Evolutionary conservation across 2,113 vertebrate genomes (phyloP), one percentile per base, ranked within the genome.

Genomic region (Amphilophus citrinellus): DNA sequence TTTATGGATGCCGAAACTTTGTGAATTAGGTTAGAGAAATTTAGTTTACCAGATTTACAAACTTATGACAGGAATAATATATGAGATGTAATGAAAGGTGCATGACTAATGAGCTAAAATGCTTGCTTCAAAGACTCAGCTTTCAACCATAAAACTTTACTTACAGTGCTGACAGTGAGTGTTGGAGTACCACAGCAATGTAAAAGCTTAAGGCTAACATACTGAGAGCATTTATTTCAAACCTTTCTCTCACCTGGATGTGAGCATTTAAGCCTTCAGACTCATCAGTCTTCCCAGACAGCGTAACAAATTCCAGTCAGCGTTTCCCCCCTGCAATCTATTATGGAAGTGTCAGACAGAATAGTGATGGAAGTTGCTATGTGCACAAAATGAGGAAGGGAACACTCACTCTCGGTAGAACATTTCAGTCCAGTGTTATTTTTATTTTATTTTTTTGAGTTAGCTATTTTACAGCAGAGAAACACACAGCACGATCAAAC

Each of bases 211-310:
- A 75, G 53, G 37, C 11, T 60, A 60, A 76, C 39, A 14, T n/a
- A 85, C n/a, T 7, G 50, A 62, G 66, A 27, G 61, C 39, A 24
- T 79, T 53, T 53, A 75, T 58, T 83, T 84, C 59, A 75, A 77
- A 77, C 30, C 44, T 27, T 13, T 76, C 82, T 75, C 76, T 10
- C 15, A 78, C 17, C 58, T 39, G 84, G 71, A 57, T 71, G 60
- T 76, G 80, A 77, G 88, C 58, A 30, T 84, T 84, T 77, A 71
- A 84, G 71, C 53, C 30, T 20, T 76, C 88, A 61, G 77, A 79
- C 82, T 85, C 86, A 89, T 93, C 89, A 60, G 83, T 92, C 86
- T 89, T 83, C 35, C 18, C 53, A 84, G 83, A 89, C 85, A 83
- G 82, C 73, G 24, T 14, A 82, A 91, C 85, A 90, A 77, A 89